Evolutionary conservation across 2,113 vertebrate species (phyloP), one percentile per base, ranked within the genome.

Genomic region (Lophochroa leadbeateri): DNA sequence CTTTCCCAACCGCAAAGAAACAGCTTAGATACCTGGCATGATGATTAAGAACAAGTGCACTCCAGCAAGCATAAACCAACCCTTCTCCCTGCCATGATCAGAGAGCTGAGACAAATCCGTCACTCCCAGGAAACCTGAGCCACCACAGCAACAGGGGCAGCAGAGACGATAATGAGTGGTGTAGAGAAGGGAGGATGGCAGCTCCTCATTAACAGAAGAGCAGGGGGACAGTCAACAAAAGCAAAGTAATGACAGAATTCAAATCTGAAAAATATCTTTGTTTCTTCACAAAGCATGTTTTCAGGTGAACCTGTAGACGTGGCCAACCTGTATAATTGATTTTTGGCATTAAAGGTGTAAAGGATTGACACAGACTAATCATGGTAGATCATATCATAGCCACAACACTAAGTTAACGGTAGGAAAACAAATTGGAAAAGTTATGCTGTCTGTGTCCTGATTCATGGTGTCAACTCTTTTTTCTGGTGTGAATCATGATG

Each of bases 41-140:
- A 87, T 63, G 37, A 89, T 37, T 67, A 84, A 44, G 74, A 84
- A 15, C 28, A 78, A 92, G 65, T 41, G 37, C 28, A 47, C 41
- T 87, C 49, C 65, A 82, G 61, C 35, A 81, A 63, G 43, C 35
- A 70, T 9, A 82, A 94, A 78, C 28, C 47, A 69, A 1, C 20
- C 53, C 29, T 50, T 89, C 53, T 64, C 15, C 35, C 37, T 75
- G 50, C 69, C 78, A 65, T 28, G 49, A 86, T 92, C 68, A 96
- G 77, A 86, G 53, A 67, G 31, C 78, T 91, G 77, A 84, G 55
- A 84, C 53, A 96, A 92, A 89, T 86, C 50, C 46, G n/a, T 25
- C 0, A 1, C 57, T 81, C 67, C 31, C 46, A 78, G 53, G n/a
- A 77, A 88, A 63, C 71, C 55, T 58, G 46, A 84, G 64, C 77